Percentiles rank a stretch among this genome's conserved stretches.
These are phyloP conservation scores for Apodemus sylvaticus DNA, from an alignment of 2,113 vertebrate species.

Conservation along the genomic window DNA sequence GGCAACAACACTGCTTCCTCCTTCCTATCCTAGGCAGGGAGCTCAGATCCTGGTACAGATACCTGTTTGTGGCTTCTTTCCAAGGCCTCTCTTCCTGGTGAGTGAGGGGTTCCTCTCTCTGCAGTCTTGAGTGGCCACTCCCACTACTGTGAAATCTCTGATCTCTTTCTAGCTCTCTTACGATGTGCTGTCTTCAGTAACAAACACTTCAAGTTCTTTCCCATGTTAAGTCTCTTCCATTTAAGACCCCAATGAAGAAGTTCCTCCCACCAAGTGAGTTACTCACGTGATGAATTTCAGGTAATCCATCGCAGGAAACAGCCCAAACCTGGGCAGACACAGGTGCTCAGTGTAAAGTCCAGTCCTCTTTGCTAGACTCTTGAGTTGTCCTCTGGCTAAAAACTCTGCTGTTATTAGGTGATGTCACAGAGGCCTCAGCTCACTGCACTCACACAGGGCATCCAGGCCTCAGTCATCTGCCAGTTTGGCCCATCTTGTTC, in stretches of 20 bases:
- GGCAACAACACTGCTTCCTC: too few relatives aligned
- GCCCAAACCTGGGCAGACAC: neutral
- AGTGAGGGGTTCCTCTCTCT: too few relatives aligned
- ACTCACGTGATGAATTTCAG: neutral
- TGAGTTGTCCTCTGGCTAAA: neutral
- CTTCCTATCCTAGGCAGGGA: too few relatives aligned
- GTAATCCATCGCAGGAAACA: neutral
- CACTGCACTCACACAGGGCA: neutral
- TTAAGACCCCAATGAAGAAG: neutral
- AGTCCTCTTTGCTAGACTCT: too few relatives aligned
- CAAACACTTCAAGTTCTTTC: too few relatives aligned
- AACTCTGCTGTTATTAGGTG: neutral
- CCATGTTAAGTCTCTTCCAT: neutral
- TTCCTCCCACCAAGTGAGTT: neutral
- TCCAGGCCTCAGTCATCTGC: neutral
- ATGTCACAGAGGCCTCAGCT: neutral
- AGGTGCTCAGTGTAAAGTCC: neutral
- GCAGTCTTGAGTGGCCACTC: too few relatives aligned
- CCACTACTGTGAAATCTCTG: too few relatives aligned
- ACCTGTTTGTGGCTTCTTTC: too few relatives aligned
- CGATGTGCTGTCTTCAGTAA: too few relatives aligned
- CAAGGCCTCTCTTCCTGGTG: too few relatives aligned
- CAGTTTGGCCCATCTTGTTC: neutral
- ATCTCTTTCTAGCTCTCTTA: too few relatives aligned
- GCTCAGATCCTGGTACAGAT: too few relatives aligned